Base-by-base conservation (phyloP, 2,888 invertebrate genomes). In the Pteria penguin region DNA sequence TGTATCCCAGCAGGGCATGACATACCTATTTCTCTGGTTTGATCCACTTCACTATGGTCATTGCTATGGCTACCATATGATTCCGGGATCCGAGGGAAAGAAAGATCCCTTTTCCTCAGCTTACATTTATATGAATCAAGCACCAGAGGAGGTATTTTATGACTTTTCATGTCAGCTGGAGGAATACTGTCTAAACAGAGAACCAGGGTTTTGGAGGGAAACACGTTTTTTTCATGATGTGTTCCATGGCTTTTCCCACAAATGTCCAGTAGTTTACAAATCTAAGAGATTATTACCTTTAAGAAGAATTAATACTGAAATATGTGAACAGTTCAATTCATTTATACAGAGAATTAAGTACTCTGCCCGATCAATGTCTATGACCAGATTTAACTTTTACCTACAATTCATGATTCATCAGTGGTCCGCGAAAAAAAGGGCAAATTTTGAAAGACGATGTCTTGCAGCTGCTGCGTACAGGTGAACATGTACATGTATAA, bases 21-120 rank as follows among this genome's bases (percentile, higher is more conserved):
- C 67, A 18, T 68, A 68, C 26, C 54, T 68, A 26, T 68, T 68
- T 68, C 31, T 68, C 4, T 68, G 67, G 67, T 68, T 68, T 68
- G 67, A 68, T 52, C 67, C 67, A 11, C 32, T 54, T 26, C 67
- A 68, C 32, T 68, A 68, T 68, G 67, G 55, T 11, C 67, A 68
- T 57, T 68, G 67, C 29, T 68, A 68, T 68, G 32, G 67, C 4
- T 68, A 52, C 32, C 67, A 68, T 57, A 57, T 68, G n/a, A 68
- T 68, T 32, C 55, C 55, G 24, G 67, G 67, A 1, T 68, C 67
- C 4, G 67, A 55, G 24, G 67, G 67, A 31, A 31, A 57, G 22
- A 68, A 57, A 32, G 31, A 68, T 54, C 27, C 52, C 4, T 66
- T 52, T 29, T 54, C 52, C 11, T 66, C 52, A 26, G 52, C 52